phyloP scores from a whole-genome alignment of 1,140 invertebrate species.

The Heliconius himera region DNA sequence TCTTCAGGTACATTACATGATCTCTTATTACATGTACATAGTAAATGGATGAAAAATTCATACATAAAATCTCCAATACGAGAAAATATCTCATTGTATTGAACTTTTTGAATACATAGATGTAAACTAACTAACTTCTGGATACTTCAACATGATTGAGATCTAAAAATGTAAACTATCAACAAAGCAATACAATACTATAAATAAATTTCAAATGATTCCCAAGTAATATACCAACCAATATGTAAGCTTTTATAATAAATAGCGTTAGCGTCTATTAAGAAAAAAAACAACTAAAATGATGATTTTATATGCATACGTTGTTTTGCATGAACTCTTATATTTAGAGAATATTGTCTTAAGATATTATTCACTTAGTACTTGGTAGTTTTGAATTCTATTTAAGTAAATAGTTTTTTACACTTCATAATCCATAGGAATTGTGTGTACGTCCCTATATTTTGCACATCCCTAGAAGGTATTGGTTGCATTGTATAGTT shows the following conservation, averaged over 20 bases:
- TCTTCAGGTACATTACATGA: too few relatives aligned
- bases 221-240: not conserved
- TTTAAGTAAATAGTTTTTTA: not conserved
- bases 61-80: too few relatives aligned
- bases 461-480: conserved; percentile 11
- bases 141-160: too few relatives aligned
- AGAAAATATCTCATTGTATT: too few relatives aligned
- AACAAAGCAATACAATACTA: not conserved
- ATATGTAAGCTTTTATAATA: not conserved
- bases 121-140: too few relatives aligned
- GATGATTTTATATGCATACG: not conserved
- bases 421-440: conserved; percentile 1
- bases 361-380: conserved; percentile 9
- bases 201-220: not conserved
- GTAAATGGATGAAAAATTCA: too few relatives aligned
- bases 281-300: not conserved
- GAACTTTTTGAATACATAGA: too few relatives aligned
- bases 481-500: conserved; percentile 24
- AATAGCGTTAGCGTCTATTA: too few relatives aligned
- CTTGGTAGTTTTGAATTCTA: not conserved
- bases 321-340: not conserved
- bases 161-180: too few relatives aligned
- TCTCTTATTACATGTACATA: too few relatives aligned
- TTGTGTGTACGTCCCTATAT: not conserved
- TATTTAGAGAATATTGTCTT: not conserved